phyloP scores from a whole-genome alignment of 1,140 invertebrate species.

The Linepithema humile region DNA sequence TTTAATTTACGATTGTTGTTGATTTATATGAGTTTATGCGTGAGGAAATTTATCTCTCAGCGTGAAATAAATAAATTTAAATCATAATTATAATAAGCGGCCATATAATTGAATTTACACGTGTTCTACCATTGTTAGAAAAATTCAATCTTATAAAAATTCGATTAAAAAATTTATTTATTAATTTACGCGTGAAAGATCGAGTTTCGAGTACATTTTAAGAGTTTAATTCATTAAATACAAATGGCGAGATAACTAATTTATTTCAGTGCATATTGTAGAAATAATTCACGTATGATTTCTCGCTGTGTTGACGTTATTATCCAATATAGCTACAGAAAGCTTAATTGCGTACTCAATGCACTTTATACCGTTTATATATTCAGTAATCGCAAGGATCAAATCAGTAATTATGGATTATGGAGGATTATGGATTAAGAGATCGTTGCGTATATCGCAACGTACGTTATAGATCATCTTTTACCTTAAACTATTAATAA shows the following conservation, averaged over 20 bases:
- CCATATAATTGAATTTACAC: background rate
- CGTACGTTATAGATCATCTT: background rate
- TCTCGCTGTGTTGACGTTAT: background rate
- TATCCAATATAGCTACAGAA: background rate
- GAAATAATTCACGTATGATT: background rate
- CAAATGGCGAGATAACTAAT: too few relatives aligned
- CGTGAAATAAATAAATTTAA: too few relatives aligned
- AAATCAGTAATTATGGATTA: too few relatives aligned
- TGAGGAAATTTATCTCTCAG: too few relatives aligned
- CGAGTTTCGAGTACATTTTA: background rate
- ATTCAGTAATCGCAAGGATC: background rate
- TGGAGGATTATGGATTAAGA: slow-evolving; percentile 1
- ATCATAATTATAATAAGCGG: too few relatives aligned
- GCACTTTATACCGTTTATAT: background rate
- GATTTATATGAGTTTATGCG: too few relatives aligned
- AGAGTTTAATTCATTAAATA: background rate
- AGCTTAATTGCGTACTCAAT: background rate
- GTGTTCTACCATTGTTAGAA: background rate
- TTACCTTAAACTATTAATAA: background rate
- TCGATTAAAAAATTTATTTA: too few relatives aligned
- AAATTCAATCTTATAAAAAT: background rate
- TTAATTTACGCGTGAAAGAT: background rate
- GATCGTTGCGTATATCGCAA: background rate
- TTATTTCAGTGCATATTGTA: background rate
- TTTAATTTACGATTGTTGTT: too few relatives aligned